Evolutionary conservation across 2,797 vertebrate genomes (phyloP), one percentile per base, ranked within the genome.

Genomic region (Xerus rutilus): DNA sequence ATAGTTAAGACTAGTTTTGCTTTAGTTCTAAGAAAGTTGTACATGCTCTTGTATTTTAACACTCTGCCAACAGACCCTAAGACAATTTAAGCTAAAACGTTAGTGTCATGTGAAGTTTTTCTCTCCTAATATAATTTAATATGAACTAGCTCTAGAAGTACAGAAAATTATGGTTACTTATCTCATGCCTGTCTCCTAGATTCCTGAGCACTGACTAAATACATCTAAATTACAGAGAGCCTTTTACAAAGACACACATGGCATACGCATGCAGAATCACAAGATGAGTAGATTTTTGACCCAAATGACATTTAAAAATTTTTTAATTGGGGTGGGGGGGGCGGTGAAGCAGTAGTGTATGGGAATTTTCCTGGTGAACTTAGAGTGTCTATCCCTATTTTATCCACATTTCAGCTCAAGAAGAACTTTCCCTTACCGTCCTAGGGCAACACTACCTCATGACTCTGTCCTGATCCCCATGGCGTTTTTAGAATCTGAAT

Each of bases 171-270:
- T 18, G 39, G 73, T 35, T 87, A 59, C 10, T 72, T 83, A 23
- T 47, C 35, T 67, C 54, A 39, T 12, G 52, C 11, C 73, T 57
- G 1, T 70, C 47, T 89, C 70, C 78, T 47, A 89, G 39, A 93
- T 89, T 91, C 74, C 79, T 76, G 65, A 95, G 21, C 59, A 89
- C 59, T 85, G 72, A 85, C 54, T 85, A 89, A 91, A 92, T 82
- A 90, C 2, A 12, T 43, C 13, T 86, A 54, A 91, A 89, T 87
- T 82, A 52, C 15, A 91, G 30, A 94, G 17, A 95, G 30, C 30
- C 11, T 59, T 95, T 92, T 57, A 74, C 28, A 81, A 67, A 81
- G 9, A 57, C n/a, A 72, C 32, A 64, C 23, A 59, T 64, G 57
- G 67, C 8, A 13, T 49, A 62, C n/a, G 67, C 32, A 96, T 10